Percentiles rank a stretch among this genome's conserved stretches.
phyloP scores from a whole-genome alignment of 2,888 invertebrate species.

The Amaurobius ferox region DNA sequence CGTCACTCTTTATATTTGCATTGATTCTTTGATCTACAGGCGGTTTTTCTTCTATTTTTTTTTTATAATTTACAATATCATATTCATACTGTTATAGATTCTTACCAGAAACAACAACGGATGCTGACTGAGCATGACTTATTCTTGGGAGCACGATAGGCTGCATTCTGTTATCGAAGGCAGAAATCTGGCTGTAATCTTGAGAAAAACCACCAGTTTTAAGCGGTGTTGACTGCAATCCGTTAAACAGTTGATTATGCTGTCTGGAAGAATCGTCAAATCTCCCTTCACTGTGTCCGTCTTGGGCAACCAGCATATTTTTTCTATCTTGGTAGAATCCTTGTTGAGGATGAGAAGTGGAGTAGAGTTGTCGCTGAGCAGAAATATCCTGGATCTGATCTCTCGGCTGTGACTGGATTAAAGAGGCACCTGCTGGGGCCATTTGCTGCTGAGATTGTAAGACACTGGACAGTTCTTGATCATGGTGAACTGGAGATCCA shows the following conservation, averaged over 20 bases:
- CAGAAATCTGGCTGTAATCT: conserved; percentile 28
- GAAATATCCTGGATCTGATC: not conserved
- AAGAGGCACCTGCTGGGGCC: not conserved
- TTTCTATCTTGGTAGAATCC: not conserved
- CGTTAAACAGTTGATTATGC: not conserved
- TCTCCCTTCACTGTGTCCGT: not conserved
- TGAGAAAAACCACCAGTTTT: conserved; percentile 9
- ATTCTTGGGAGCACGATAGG: conserved; percentile 32
- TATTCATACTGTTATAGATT: too few relatives aligned
- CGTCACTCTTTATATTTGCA: too few relatives aligned
- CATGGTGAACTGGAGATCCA: not conserved
- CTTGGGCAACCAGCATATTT: not conserved
- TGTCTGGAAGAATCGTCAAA: not conserved
- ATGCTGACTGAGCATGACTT: conserved; percentile 27
- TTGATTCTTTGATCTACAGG: too few relatives aligned
- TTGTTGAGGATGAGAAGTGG: not conserved
- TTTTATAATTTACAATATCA: too few relatives aligned
- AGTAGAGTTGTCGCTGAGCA: not conserved
- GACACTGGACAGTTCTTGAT: not conserved
- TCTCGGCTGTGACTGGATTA: not conserved
- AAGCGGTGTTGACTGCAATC: not conserved
- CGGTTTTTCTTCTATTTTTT: too few relatives aligned
- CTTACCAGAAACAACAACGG: conserved; percentile 56
- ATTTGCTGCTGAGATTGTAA: not conserved
- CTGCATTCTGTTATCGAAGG: conserved; percentile 33